Percentiles rank a stretch among this genome's conserved stretches.
Evolutionary conservation across 2,113 vertebrate genomes (phyloP).

Genomic region (Nematolebias whitei): DNA sequence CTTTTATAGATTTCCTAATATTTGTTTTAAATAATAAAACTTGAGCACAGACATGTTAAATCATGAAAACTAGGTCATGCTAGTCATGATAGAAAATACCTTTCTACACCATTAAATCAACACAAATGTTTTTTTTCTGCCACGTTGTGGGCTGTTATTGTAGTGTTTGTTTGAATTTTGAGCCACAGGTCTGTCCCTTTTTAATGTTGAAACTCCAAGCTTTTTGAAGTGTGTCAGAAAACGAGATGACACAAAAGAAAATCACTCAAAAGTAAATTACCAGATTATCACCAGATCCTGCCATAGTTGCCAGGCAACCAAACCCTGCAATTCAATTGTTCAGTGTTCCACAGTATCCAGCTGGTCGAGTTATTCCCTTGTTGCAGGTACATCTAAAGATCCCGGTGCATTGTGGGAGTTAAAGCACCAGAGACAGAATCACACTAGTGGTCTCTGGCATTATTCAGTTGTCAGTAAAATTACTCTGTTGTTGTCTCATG

Average conservation of each 20-base stretch:
- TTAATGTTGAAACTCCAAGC: conserved; percentile 21
- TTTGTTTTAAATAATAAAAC: background rate
- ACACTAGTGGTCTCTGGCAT: conserved; percentile 74
- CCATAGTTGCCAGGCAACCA: conserved; percentile 87
- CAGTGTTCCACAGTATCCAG: conserved; percentile 52
- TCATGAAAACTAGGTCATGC: background rate
- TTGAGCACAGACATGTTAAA: background rate
- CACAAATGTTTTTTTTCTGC: background rate
- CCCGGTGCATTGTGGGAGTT: conserved; percentile 74
- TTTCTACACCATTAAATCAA: too few relatives aligned
- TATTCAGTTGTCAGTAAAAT: conserved; percentile 66
- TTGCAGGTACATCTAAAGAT: conserved; percentile 81
- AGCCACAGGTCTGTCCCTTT: background rate
- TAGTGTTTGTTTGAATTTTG: background rate
- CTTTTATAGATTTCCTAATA: background rate
- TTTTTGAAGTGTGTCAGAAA: conserved; percentile 27
- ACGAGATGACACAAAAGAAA: conserved; percentile 70
- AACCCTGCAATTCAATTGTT: conserved; percentile 66
- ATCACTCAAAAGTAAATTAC: conserved; percentile 77
- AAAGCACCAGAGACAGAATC: conserved; percentile 62
- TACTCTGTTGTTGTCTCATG: conserved; percentile 66
- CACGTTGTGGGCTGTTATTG: background rate
- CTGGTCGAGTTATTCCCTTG: conserved; percentile 77
- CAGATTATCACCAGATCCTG: conserved; percentile 79
- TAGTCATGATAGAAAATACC: background rate